Evolutionary conservation across 2,888 invertebrate genomes (phyloP), one percentile per base, ranked within the genome.

Genomic region (Anodontia alba): DNA sequence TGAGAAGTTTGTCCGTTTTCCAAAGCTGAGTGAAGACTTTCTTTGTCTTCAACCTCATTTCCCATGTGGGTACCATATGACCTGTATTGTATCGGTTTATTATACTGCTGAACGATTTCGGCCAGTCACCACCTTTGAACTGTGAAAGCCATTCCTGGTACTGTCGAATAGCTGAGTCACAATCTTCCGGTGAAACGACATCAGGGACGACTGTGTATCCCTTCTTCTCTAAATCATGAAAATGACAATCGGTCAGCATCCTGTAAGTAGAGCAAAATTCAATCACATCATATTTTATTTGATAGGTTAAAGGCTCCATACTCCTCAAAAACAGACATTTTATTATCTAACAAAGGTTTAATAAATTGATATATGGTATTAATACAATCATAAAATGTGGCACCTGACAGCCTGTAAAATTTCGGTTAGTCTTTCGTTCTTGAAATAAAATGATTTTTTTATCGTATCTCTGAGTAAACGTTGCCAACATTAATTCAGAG

Each of bases 21-120:
- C 91, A 92, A 0, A 92, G n/a, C 42, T 88, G 80, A 2, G 81
- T 80, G 78, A 92, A 92, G 3, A 92, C 88, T 7, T 80, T 54
- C 57, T 89, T 89, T 2, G 88, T 69, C 49, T 81, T 81, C 15
- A 91, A 72, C n/a, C 92, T 76, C 2, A 78, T 73, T 43, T 75
- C 67, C 90, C 90, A 90, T 0, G 86, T 73, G 3, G 80, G 66
- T 7, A 74, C 69, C 26, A 79, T 70, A 78, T 90, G 88, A 1
- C 84, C 85, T 31, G 87, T 78, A n/a, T 87, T 87, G 78, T 92
- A 92, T 20, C 88, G 83, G 73, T 91, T 90, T n/a, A 93, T 89
- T 7, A 92, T 76, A 7, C 91, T 91, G 7, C 87, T 49, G 0
- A 62, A 71, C 20, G 85, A 85, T 17, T 73, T 73, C 0, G 91